A percentile compares a stretch with the other conserved stretches of the same genome.
Evolutionary conservation across 2,888 invertebrate genomes (phyloP).

Genomic region (Cataglyphis cursor): DNA sequence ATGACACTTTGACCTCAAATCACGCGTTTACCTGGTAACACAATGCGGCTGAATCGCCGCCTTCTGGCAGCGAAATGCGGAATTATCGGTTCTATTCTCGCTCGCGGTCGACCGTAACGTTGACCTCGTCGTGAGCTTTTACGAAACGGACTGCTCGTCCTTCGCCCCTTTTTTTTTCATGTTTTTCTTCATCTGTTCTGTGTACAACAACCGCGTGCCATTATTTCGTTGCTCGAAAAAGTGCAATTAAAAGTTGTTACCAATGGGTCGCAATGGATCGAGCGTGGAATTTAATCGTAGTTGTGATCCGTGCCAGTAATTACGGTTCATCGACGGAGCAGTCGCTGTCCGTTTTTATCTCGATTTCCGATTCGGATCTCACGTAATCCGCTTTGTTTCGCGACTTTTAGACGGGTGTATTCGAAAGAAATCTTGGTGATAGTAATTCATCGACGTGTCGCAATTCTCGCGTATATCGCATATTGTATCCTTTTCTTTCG

Average conservation of each 20-base stretch:
- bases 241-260: conserved; percentile 82
- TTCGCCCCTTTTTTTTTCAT: conserved; percentile 30
- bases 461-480: background rate
- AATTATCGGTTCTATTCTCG: conserved; percentile 72
- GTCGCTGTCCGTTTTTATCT: conserved; percentile 52
- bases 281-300: conserved; percentile 67
- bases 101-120: conserved; percentile 31
- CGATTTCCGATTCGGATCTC: conserved; percentile 39
- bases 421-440: conserved; percentile 6
- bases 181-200: conserved; percentile 33
- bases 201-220: conserved; percentile 21
- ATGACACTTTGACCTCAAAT: conserved; percentile 79
- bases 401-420: background rate
- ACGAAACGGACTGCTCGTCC: background rate
- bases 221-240: conserved; percentile 64
- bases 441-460: background rate
- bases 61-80: conserved; percentile 60
- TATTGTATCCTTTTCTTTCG: too few species aligned
- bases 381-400: conserved; percentile 21
- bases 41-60: conserved; percentile 39
- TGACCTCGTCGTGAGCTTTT: background rate
- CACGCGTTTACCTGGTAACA: conserved; percentile 54
- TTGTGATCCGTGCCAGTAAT: conserved; percentile 69
- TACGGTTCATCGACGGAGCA: conserved; percentile 70
- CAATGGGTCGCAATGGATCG: conserved; percentile 41